A percentile compares a stretch with the other conserved stretches of the same genome.
Evolutionary conservation across 2,113 vertebrate genomes (phyloP).

Genomic region (Sardina pilchardus): DNA sequence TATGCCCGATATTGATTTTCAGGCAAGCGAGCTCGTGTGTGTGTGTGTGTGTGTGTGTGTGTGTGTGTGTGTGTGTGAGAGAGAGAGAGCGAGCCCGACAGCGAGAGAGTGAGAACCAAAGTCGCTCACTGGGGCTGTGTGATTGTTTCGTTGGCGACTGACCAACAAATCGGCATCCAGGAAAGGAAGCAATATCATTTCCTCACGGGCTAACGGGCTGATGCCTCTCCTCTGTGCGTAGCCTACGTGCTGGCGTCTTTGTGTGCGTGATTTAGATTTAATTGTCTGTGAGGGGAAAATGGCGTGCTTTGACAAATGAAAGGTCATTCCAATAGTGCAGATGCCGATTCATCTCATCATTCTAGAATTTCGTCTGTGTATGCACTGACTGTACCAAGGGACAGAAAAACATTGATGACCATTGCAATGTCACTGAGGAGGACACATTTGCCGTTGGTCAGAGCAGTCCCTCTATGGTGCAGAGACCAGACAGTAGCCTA

Average conservation of each 20-base stretch:
- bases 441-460: not conserved
- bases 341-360: not conserved
- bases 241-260: not conserved
- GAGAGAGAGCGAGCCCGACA: slow-evolving; percentile 8
- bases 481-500: not conserved
- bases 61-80: not conserved
- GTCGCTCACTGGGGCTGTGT: not conserved
- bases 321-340: slow-evolving; percentile 6
- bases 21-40: not conserved
- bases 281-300: not conserved
- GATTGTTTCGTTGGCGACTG: slow-evolving; percentile 39
- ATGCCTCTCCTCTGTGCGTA: not conserved
- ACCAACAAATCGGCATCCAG: slow-evolving; percentile 20
- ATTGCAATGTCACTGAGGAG: not conserved
- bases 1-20: slow-evolving; percentile 40
- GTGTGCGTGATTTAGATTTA: not conserved
- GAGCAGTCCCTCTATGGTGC: not conserved
- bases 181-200: not conserved
- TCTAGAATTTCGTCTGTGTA: not conserved
- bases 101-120: not conserved
- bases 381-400: not conserved
- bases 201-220: not conserved
- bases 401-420: not conserved
- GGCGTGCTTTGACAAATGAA: slow-evolving; percentile 15
- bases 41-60: not conserved